Conservation (phyloP, 2,888 invertebrate genomes). For the Acleris sparsana region DNA sequence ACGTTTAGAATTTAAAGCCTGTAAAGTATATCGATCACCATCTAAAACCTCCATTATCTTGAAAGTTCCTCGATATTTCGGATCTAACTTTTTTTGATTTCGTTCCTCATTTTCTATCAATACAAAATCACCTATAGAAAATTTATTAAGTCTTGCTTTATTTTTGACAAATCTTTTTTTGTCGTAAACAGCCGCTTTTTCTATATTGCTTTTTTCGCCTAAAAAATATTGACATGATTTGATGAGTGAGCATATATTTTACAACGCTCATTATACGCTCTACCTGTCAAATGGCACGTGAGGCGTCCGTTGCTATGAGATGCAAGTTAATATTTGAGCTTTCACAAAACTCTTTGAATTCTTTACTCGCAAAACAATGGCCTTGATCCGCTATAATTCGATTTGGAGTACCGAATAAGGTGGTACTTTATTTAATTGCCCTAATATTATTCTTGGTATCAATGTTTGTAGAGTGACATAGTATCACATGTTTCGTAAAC, state of each 20-base stretch:
- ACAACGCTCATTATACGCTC: not conserved
- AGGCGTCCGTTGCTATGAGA: too few species aligned
- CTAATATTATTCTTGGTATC: too few species aligned
- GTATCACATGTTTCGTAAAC: conserved; percentile 44
- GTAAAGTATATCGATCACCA: not conserved
- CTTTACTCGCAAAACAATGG: too few species aligned
- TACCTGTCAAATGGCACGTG: not conserved
- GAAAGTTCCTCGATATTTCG: not conserved
- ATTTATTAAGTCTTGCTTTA: conserved; percentile 1
- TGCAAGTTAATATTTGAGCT: too few species aligned
- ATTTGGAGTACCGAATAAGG: too few species aligned
- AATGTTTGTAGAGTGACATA: conserved; percentile 34
- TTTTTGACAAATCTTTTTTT: conserved; percentile 2
- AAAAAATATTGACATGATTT: not conserved
- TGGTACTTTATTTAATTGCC: too few species aligned
- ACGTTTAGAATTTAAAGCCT: not conserved
- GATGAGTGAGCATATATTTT: not conserved
- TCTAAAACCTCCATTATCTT: conserved; percentile 38
- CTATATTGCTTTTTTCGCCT: not conserved
- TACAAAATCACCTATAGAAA: not conserved
- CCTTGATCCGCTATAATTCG: too few species aligned
- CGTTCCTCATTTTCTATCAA: not conserved
- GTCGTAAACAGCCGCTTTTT: not conserved
- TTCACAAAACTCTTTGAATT: too few species aligned
- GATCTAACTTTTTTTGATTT: not conserved